Percentiles rank a stretch among this genome's conserved stretches.
Conservation (phyloP, 2,888 invertebrate genomes). For the Drosophila merina region DNA sequence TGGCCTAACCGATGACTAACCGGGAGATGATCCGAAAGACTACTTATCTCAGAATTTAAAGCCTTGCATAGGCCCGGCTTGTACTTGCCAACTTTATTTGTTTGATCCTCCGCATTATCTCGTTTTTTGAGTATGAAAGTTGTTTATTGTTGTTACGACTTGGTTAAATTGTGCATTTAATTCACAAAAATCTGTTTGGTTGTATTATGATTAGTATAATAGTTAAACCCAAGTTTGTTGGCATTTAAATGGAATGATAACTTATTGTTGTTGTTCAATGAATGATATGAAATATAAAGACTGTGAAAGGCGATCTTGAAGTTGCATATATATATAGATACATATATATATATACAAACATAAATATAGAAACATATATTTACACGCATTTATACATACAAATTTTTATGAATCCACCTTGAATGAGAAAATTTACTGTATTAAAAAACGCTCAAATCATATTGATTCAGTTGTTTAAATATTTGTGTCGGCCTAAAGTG, state of each 20-base stretch:
- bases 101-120: conserved; percentile 7
- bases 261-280: conserved; percentile 37
- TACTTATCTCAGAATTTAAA: conserved; percentile 18
- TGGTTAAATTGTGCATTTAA: conserved; percentile 15
- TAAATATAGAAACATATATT: conserved; percentile 24
- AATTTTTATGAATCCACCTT: conserved; percentile 57
- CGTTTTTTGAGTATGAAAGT: conserved; percentile 1
- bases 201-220: conserved; percentile 22
- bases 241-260: conserved; percentile 29
- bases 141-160: conserved; percentile 8
- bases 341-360: conserved; percentile 29
- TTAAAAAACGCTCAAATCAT: conserved; percentile 46
- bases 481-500: background rate
- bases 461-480: background rate
- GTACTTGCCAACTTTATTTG: conserved; percentile 34
- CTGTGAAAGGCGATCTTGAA: conserved; percentile 72
- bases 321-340: conserved; percentile 51
- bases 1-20: conserved; percentile 69
- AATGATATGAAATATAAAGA: conserved; percentile 55
- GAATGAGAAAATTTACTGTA: conserved; percentile 52
- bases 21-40: conserved; percentile 17
- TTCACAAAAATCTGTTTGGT: conserved; percentile 3
- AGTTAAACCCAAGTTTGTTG: conserved; percentile 17
- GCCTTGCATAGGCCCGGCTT: conserved; percentile 1
- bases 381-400: conserved; percentile 40